Conservation (phyloP, 92 coral and sea anemone genomes). For the Paragorgia papillata region DNA sequence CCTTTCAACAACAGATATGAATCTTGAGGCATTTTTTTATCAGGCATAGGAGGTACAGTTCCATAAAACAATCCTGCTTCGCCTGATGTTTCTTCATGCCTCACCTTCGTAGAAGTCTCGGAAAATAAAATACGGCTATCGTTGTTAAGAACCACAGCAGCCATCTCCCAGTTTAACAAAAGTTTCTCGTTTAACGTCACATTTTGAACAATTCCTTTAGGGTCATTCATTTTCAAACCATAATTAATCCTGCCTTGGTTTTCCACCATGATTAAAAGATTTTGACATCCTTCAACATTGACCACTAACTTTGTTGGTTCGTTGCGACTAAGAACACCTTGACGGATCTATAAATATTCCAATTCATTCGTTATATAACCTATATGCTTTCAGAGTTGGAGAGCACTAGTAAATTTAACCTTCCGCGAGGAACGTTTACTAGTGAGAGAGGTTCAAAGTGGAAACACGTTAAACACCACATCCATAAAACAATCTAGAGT, state of each 20-base stretch:
- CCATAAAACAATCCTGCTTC: conserved; percentile 9
- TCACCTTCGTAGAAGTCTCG: neutral
- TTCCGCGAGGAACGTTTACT: too few species aligned
- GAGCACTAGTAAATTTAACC: too few species aligned
- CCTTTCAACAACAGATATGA: conserved; percentile 76
- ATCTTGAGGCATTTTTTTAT: conserved; percentile 42
- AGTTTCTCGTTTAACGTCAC: conserved; percentile 63
- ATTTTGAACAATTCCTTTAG: conserved; percentile 89
- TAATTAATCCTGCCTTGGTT: conserved; percentile 77
- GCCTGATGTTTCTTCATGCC: neutral
- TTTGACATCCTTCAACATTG: neutral
- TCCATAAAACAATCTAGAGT: too few species aligned
- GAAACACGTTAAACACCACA: too few species aligned
- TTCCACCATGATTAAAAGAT: conserved; percentile 72
- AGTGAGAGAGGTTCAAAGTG: too few species aligned
- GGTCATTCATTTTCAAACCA: conserved; percentile 77
- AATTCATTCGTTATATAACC: neutral
- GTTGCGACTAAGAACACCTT: conserved; percentile 6
- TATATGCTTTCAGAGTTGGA: too few species aligned
- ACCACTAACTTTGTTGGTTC: conserved; percentile 1
- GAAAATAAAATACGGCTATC: neutral
- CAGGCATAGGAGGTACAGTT: conserved; percentile 1
- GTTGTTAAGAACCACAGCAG: conserved; percentile 59
- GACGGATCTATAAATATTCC: neutral
- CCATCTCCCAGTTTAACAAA: conserved; percentile 77